Conservation (phyloP, 2,888 invertebrate genomes). For the Andrena fulva region DNA sequence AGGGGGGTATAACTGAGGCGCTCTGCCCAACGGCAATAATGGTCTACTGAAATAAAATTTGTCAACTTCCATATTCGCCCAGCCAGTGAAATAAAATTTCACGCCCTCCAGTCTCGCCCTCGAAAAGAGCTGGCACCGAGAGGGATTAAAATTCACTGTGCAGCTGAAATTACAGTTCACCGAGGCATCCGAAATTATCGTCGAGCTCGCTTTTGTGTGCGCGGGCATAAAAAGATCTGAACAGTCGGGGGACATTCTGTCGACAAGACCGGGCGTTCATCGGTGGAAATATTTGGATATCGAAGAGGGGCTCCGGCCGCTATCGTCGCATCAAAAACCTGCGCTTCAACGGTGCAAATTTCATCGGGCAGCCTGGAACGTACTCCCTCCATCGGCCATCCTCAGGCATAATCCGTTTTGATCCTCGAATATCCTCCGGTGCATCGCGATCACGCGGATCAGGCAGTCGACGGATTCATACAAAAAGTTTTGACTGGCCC, state of each 20-base stretch:
- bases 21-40: too few species aligned
- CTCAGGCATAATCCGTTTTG: constrained; percentile 62
- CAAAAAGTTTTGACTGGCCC: constrained; percentile 51
- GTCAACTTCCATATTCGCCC: neutral
- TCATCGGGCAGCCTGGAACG: constrained; percentile 34
- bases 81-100: neutral
- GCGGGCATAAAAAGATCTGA: neutral
- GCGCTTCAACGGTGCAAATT: constrained; percentile 47
- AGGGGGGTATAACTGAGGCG: too few species aligned
- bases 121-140: neutral
- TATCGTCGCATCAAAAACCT: constrained; percentile 8
- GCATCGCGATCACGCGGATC: constrained; percentile 56
- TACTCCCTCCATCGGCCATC: constrained; percentile 24
- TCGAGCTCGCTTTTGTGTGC: neutral
- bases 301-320: neutral
- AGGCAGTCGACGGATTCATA: neutral
- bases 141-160: neutral
- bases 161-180: neutral
- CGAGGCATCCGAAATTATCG: neutral
- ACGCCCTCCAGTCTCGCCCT: neutral
- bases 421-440: constrained; percentile 60
- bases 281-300: constrained; percentile 27
- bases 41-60: neutral
- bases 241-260: neutral
- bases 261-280: neutral